Evolutionary conservation across 37 sponge, comb jelly and placozoan genomes (phyloP).

Genomic region (Halichondria panicea): DNA sequence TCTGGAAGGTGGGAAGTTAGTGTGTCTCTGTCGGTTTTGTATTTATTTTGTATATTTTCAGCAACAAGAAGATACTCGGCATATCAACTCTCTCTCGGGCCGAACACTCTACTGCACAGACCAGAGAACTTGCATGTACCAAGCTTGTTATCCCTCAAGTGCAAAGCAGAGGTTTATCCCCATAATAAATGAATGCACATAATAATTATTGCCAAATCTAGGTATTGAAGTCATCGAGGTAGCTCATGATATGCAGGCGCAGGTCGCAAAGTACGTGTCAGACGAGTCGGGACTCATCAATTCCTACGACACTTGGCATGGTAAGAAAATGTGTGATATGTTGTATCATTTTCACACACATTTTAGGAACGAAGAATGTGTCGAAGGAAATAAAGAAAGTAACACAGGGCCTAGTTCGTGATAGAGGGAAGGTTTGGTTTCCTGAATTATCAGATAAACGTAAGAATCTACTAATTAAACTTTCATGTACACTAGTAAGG

Average conservation of each 20-base stretch:
- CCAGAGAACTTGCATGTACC: slow-evolving; percentile 20
- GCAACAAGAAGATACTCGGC: slow-evolving; percentile 9
- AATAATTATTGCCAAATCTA: no score
- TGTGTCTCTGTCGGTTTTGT: not conserved
- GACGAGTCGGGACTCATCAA: not conserved
- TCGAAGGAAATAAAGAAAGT: no score
- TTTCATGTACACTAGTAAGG: no score
- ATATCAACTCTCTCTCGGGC: not conserved
- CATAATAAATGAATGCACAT: no score
- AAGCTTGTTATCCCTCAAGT: slow-evolving; percentile 15
- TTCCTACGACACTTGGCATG: slow-evolving; percentile 36
- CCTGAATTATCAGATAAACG: no score
- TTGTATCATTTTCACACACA: no score
- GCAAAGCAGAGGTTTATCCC: not conserved
- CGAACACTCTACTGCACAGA: slow-evolving; percentile 17
- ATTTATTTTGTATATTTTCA: not conserved
- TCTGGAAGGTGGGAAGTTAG: slow-evolving; percentile 9
- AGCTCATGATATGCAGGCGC: slow-evolving; percentile 18
- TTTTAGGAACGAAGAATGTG: no score
- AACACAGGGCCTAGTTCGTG: no score
- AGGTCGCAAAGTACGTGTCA: slow-evolving; percentile 1
- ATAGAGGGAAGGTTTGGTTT: no score
- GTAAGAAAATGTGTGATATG: no score
- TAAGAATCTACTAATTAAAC: no score
- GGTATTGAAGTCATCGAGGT: slow-evolving; percentile 8